These are phyloP conservation scores for Xestia xanthographa DNA, from an alignment of 2,888 invertebrate genomes.

Conservation along the genomic window DNA sequence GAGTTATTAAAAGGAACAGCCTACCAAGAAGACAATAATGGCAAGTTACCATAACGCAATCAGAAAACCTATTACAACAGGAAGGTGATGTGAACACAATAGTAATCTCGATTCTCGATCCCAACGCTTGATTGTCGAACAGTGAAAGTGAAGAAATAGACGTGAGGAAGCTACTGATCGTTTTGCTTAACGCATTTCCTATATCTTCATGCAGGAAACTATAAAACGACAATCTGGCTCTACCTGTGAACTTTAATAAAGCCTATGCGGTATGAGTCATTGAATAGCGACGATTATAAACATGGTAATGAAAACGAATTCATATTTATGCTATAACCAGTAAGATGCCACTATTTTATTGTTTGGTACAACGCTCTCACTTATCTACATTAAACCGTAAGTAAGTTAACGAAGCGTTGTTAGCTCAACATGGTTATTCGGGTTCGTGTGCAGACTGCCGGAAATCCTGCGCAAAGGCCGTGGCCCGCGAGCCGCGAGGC, in stretches of 20 bases:
- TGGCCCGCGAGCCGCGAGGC: conserved; percentile 78
- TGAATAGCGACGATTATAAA: conserved; percentile 21
- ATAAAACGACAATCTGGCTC: conserved; percentile 41
- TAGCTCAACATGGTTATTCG: conserved; percentile 72
- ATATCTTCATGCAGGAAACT: conserved; percentile 55
- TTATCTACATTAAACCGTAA: conserved; percentile 35
- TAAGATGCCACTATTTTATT: neutral
- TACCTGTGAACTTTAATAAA: conserved; percentile 46
- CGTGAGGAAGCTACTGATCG: conserved; percentile 79
- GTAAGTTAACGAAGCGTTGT: conserved; percentile 70
- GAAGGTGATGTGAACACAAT: conserved; percentile 72
- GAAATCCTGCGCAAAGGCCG: conserved; percentile 88
- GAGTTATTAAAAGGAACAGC: neutral
- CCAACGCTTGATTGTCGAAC: conserved; percentile 72
- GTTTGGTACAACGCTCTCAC: conserved; percentile 35
- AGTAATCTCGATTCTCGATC: conserved; percentile 68
- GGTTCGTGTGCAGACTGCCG: conserved; percentile 84
- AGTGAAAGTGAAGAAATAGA: conserved; percentile 79
- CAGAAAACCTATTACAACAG: conserved; percentile 54
- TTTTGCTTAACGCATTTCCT: conserved; percentile 66
- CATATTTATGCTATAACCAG: neutral
- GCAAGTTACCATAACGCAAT: conserved; percentile 36
- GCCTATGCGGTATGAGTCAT: conserved; percentile 34
- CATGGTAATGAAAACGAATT: conserved; percentile 24
- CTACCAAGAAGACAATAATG: conserved; percentile 7